Evolutionary conservation across 2,888 invertebrate genomes (phyloP).

Genomic region (Hipparchia sbordonii): DNA sequence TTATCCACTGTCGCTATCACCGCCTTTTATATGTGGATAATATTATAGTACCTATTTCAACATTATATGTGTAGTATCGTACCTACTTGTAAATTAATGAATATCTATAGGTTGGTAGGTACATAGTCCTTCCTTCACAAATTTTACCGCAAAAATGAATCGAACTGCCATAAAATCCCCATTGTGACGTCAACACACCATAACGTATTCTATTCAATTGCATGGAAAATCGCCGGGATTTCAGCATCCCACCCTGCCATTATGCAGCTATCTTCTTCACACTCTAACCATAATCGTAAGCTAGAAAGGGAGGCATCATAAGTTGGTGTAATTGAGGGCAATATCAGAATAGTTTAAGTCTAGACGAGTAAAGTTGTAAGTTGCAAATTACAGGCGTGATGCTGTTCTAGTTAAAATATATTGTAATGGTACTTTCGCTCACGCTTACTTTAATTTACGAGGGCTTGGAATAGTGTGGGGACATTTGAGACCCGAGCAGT

Average conservation of each 20-base stretch:
- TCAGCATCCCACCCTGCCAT: conserved; percentile 60
- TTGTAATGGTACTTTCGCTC: conserved; percentile 59
- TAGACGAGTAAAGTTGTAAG: conserved; percentile 72
- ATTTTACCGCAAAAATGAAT: conserved; percentile 38
- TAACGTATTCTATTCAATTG: conserved; percentile 78
- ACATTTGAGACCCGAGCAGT: conserved; percentile 45
- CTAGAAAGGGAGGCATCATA: conserved; percentile 51
- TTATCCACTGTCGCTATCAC: too few relatives aligned
- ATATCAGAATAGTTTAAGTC: conserved; percentile 77
- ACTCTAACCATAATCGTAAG: conserved; percentile 34
- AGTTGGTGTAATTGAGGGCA: conserved; percentile 70
- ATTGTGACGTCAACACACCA: conserved; percentile 69
- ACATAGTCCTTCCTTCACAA: conserved; percentile 5
- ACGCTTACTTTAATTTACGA: conserved; percentile 65
- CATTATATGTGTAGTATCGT: too few relatives aligned
- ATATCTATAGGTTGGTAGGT: not conserved
- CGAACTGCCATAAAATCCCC: conserved; percentile 59
- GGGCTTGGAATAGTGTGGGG: conserved; percentile 48
- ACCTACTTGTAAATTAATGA: too few relatives aligned
- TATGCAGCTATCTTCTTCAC: conserved; percentile 48
- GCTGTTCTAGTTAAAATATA: conserved; percentile 63
- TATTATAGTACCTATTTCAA: too few relatives aligned
- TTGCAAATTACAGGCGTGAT: conserved; percentile 69
- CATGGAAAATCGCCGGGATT: conserved; percentile 76
- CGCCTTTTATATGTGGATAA: too few relatives aligned